Conservation (phyloP, 2,888 invertebrate genomes). For the Lepidocyrtoides sp. region DNA sequence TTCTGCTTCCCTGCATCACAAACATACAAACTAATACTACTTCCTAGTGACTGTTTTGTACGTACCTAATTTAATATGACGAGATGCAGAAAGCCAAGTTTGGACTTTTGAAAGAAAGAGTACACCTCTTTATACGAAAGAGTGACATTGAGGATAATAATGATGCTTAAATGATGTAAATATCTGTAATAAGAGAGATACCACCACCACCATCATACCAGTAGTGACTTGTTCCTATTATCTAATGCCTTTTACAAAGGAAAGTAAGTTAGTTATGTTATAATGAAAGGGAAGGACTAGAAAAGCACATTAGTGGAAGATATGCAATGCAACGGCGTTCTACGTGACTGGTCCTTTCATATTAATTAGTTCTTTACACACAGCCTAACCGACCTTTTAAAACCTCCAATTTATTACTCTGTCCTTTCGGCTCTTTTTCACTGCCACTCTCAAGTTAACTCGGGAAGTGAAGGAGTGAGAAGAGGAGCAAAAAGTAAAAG, state of each 20-base stretch:
- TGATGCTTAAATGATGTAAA: slow-evolving; percentile 10
- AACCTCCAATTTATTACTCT: slow-evolving; percentile 77
- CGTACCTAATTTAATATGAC: background rate
- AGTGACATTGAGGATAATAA: background rate
- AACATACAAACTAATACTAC: too few species aligned
- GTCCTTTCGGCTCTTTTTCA: slow-evolving; percentile 64
- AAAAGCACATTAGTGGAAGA: slow-evolving; percentile 51
- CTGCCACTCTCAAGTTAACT: slow-evolving; percentile 57
- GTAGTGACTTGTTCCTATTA: too few species aligned
- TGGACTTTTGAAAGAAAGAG: background rate
- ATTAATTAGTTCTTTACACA: slow-evolving; percentile 78
- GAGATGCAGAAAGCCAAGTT: background rate
- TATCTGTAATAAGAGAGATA: too few species aligned
- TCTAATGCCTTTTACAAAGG: slow-evolving; percentile 39
- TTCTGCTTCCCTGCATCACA: background rate
- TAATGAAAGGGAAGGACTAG: slow-evolving; percentile 63
- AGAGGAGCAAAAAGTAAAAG: too few species aligned
- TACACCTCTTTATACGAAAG: background rate
- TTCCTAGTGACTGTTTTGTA: background rate
- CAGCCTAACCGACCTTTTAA: slow-evolving; percentile 76
- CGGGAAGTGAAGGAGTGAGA: slow-evolving; percentile 54
- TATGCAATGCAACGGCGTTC: slow-evolving; percentile 58
- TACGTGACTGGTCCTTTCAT: slow-evolving; percentile 77
- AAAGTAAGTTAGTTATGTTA: too few species aligned
- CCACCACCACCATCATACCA: too few species aligned